These are phyloP conservation scores for Morone chrysops DNA, from an alignment of 2,113 vertebrate species.

Conservation along the genomic window DNA sequence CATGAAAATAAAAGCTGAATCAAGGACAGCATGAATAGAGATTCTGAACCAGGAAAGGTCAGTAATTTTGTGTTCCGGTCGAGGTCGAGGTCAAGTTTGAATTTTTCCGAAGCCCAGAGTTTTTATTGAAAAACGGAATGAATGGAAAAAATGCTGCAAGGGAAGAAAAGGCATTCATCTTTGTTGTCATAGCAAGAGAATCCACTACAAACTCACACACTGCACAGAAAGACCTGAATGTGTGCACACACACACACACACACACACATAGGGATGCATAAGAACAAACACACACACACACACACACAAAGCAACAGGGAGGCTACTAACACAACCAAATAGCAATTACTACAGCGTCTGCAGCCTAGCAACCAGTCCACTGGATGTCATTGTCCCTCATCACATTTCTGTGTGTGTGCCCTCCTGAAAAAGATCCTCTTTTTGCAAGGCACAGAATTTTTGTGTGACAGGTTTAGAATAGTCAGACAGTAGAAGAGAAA, in stretches of 20 bases:
- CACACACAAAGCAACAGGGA: slow-evolving; percentile 68
- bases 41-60: neutral
- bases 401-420: slow-evolving; percentile 30
- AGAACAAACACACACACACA: slow-evolving; percentile 10
- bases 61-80: neutral
- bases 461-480: slow-evolving; percentile 67
- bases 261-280: slow-evolving; percentile 28
- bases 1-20: slow-evolving; percentile 11
- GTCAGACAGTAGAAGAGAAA: slow-evolving; percentile 26
- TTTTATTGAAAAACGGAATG: slow-evolving; percentile 9
- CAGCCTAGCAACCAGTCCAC: slow-evolving; percentile 73
- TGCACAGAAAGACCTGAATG: slow-evolving; percentile 31
- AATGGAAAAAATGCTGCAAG: slow-evolving; percentile 38
- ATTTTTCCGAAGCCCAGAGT: neutral
- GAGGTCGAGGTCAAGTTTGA: slow-evolving; percentile 6
- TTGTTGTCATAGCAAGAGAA: slow-evolving; percentile 55
- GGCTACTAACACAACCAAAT: slow-evolving; percentile 65
- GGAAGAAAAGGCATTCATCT: slow-evolving; percentile 45
- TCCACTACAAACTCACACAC: slow-evolving; percentile 37
- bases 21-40: neutral
- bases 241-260: slow-evolving; percentile 54
- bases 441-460: slow-evolving; percentile 52
- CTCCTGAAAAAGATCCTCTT: slow-evolving; percentile 60
- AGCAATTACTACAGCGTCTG: slow-evolving; percentile 68
- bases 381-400: slow-evolving; percentile 70